A percentile compares a stretch with the other conserved stretches of the same genome.
phyloP scores from a whole-genome alignment of 2,888 invertebrate genomes.

The Sinelater perroti region DNA sequence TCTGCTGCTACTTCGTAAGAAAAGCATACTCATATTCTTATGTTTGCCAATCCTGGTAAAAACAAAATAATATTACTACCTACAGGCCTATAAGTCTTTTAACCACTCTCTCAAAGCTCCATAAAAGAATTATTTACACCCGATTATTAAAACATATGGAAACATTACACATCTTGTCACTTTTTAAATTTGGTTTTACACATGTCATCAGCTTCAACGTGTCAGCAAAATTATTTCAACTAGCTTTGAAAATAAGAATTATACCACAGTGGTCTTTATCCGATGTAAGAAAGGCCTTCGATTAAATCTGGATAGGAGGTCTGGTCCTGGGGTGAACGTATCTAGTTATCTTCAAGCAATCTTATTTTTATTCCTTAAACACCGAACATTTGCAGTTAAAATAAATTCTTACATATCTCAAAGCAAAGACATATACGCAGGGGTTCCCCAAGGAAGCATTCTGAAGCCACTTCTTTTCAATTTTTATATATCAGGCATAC shows the following conservation, averaged over 20 bases:
- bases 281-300: conserved; percentile 49
- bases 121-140: conserved; percentile 40
- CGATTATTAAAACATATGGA: neutral
- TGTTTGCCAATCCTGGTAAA: no score
- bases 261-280: conserved; percentile 39
- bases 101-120: conserved; percentile 36
- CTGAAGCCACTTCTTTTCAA: conserved; percentile 38
- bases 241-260: conserved; percentile 32
- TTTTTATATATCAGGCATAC: no score
- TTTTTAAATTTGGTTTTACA: conserved; percentile 45
- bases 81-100: conserved; percentile 39
- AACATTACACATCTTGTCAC: neutral
- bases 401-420: conserved; percentile 8
- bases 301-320: conserved; percentile 39
- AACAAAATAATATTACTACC: no score
- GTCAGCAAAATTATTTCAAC: conserved; percentile 43
- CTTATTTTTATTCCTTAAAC: conserved; percentile 41
- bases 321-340: conserved; percentile 1
- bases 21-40: no score
- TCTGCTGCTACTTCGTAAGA: no score
- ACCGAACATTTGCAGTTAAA: conserved; percentile 37
- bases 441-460: conserved; percentile 44
- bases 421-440: conserved; percentile 38
- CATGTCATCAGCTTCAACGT: conserved; percentile 33
- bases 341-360: conserved; percentile 41